Percentiles rank a stretch among this genome's conserved stretches.
Conservation (phyloP, 2,113 vertebrate genomes). For the Serinus canaria region DNA sequence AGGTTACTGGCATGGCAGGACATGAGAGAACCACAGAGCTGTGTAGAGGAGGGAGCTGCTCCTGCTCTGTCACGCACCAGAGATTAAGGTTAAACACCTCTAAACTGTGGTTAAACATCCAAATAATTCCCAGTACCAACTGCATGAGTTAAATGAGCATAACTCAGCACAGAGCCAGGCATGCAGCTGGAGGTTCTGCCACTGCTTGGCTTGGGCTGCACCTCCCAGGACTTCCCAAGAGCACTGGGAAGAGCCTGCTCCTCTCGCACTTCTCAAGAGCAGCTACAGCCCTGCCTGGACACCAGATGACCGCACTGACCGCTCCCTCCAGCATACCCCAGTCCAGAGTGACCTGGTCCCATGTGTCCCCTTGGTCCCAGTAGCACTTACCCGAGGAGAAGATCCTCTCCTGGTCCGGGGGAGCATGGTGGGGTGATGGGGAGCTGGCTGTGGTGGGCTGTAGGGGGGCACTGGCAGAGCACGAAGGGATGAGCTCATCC, state of each 20-base stretch:
- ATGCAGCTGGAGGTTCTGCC: neutral
- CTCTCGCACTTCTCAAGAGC: neutral
- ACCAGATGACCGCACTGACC: neutral
- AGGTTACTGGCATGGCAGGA: neutral
- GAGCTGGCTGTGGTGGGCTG: neutral
- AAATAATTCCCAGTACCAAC: neutral
- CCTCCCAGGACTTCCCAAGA: accelerated
- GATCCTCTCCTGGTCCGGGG: neutral
- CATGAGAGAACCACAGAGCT: neutral
- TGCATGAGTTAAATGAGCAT: neutral
- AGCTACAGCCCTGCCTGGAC: neutral
- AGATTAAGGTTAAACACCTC: neutral
- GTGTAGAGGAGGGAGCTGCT: neutral
- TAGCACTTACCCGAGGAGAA: constrained; percentile 18
- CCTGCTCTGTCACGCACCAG: accelerated
- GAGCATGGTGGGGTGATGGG: neutral
- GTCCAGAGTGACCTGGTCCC: neutral
- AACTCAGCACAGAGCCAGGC: neutral
- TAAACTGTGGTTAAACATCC: neutral
- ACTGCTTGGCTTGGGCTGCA: neutral
- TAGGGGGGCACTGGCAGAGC: neutral
- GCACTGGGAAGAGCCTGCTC: too few relatives aligned
- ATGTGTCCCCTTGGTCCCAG: accelerated
- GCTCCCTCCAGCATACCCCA: accelerated
- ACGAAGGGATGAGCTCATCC: neutral